Conservation (phyloP, 2,888 invertebrate genomes). For the Gryllus longicercus region DNA sequence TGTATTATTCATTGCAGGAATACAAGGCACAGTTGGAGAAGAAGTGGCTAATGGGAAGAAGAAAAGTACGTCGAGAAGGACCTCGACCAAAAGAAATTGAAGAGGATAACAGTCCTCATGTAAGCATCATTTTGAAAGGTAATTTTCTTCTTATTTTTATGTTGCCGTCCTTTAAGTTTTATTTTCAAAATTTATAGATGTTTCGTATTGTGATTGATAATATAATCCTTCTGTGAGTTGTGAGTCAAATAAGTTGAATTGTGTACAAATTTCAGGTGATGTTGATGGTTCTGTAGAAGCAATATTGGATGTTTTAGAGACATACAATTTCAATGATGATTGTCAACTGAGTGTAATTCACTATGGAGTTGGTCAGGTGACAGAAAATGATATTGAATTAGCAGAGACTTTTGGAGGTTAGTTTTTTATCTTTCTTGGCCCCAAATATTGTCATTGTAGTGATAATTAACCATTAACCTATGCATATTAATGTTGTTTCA, state of each 20-base stretch:
- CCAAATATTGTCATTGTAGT: no score
- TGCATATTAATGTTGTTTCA: slow-evolving; percentile 40
- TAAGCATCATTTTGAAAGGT: slow-evolving; percentile 67
- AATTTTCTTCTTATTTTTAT: slow-evolving; percentile 38
- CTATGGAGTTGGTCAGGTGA: slow-evolving; percentile 85
- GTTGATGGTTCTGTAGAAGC: slow-evolving; percentile 97
- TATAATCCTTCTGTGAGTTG: no score
- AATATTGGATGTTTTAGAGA: slow-evolving; percentile 82
- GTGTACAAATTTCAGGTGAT: slow-evolving; percentile 63
- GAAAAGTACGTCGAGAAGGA: slow-evolving; percentile 53
- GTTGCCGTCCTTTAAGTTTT: no score
- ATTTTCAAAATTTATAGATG: no score
- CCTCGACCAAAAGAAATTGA: slow-evolving; percentile 50
- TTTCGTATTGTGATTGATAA: no score
- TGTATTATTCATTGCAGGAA: slow-evolving; percentile 43
- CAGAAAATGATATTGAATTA: slow-evolving; percentile 77
- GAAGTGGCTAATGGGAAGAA: slow-evolving; percentile 61
- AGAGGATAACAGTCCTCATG: slow-evolving; percentile 53
- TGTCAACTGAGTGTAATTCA: slow-evolving; percentile 83
- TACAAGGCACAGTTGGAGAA: slow-evolving; percentile 61
- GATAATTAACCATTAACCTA: not conserved
- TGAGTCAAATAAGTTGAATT: slow-evolving; percentile 46
- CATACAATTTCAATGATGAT: slow-evolving; percentile 65
- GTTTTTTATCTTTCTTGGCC: slow-evolving; percentile 19
- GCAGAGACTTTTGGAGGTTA: slow-evolving; percentile 67